Conservation (phyloP, 2,797 vertebrate genomes). For the Spinus olivaceus region DNA sequence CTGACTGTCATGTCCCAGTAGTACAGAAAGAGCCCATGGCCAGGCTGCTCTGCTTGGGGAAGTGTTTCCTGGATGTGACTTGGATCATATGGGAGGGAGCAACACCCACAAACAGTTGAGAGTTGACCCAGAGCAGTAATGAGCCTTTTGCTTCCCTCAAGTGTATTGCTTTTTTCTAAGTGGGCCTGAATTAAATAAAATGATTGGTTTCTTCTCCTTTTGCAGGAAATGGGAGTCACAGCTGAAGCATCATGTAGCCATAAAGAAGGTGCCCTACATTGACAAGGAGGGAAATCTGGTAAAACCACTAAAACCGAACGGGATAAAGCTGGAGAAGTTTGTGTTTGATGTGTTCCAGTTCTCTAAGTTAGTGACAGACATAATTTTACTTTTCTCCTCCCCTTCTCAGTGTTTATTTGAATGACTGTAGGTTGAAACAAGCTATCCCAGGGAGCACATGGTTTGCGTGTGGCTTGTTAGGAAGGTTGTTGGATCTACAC, state of each 20-base stretch:
- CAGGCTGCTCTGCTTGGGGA: background rate
- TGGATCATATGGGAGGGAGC: background rate
- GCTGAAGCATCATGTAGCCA: conserved; percentile 85
- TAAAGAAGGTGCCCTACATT: conserved; percentile 92
- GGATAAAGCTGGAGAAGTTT: conserved; percentile 99
- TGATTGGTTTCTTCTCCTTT: background rate
- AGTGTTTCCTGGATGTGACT: background rate
- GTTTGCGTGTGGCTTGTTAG: background rate
- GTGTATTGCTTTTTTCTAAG: background rate
- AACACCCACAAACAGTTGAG: background rate
- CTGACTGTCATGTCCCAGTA: background rate
- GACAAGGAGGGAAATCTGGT: conserved; percentile 83
- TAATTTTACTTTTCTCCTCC: background rate
- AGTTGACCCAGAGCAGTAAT: background rate
- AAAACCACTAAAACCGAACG: conserved; percentile 85
- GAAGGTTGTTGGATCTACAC: background rate
- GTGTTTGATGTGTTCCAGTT: conserved; percentile 96
- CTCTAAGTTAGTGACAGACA: conserved; percentile 81
- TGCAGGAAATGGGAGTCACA: conserved; percentile 80
- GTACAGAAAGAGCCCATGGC: background rate
- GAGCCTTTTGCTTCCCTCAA: background rate
- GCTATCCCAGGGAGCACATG: background rate
- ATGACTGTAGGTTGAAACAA: background rate
- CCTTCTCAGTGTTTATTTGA: background rate
- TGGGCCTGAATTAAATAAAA: background rate